Percentiles rank a stretch among this genome's conserved stretches.
phyloP scores from a whole-genome alignment of 2,888 invertebrate species.

The Lapara coniferarum region DNA sequence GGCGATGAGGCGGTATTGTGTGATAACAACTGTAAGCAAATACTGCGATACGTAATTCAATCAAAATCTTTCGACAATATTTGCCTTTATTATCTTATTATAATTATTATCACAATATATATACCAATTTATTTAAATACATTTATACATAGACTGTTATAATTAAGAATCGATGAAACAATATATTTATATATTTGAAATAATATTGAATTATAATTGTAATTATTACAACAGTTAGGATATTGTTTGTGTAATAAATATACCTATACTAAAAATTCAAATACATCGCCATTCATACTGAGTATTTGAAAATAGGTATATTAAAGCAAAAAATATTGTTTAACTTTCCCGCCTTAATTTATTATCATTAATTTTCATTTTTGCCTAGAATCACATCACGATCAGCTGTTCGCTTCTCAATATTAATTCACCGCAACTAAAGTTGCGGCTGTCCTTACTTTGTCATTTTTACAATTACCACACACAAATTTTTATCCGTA shows the following conservation, averaged over 20 bases:
- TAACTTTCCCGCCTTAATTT: background rate
- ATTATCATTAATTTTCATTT: background rate
- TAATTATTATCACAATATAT: background rate
- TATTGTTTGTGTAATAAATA: no score
- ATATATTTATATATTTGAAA: no score
- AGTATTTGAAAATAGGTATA: background rate
- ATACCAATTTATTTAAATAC: background rate
- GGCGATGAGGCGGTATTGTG: slow-evolving; percentile 16
- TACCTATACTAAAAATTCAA: no score
- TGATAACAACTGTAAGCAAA: slow-evolving; percentile 29
- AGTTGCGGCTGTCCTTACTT: background rate
- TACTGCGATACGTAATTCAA: background rate
- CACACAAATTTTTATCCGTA: background rate
- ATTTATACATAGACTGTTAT: background rate
- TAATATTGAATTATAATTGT: no score
- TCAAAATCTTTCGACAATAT: background rate
- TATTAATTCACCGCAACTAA: background rate
- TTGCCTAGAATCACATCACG: background rate
- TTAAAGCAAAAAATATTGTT: background rate
- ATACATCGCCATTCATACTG: no score
- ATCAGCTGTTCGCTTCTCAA: background rate
- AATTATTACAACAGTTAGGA: no score
- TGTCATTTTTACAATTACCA: background rate
- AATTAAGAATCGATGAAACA: no score
- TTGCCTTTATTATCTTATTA: background rate